phyloP scores from a whole-genome alignment of 2,113 vertebrate species.

The Pao palembangensis region DNA sequence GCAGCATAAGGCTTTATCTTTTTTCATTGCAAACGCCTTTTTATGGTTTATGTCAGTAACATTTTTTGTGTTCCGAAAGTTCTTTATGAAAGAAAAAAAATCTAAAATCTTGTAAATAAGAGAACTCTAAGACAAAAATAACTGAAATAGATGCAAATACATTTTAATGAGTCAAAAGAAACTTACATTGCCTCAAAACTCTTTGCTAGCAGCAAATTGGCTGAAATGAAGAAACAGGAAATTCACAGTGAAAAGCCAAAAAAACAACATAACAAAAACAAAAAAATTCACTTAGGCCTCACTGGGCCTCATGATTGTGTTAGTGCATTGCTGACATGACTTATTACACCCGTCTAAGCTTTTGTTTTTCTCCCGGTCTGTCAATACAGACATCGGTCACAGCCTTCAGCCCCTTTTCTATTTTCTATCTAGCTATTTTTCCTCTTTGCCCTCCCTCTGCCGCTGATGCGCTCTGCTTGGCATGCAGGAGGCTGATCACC shows the following conservation, averaged over 20 bases:
- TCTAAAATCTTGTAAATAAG: neutral
- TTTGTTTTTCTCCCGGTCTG: slow-evolving; percentile 9
- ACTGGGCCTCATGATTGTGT: slow-evolving; percentile 41
- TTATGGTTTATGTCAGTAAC: neutral
- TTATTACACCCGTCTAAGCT: slow-evolving; percentile 24
- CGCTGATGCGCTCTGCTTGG: slow-evolving; percentile 44
- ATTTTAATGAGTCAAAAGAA: slow-evolving; percentile 2
- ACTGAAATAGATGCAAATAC: neutral
- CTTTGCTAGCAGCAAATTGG: too few species aligned
- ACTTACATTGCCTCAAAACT: too few species aligned
- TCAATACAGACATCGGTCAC: slow-evolving; percentile 37
- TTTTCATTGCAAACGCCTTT: neutral
- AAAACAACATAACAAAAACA: slow-evolving; percentile 4
- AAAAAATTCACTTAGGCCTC: slow-evolving; percentile 26
- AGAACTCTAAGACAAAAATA: neutral
- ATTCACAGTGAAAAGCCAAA: neutral
- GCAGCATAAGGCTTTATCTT: slow-evolving; percentile 30
- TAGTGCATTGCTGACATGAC: slow-evolving; percentile 44
- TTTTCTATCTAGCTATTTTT: slow-evolving; percentile 6
- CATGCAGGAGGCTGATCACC: slow-evolving; percentile 47
- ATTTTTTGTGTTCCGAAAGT: slow-evolving; percentile 6
- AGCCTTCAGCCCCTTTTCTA: slow-evolving; percentile 19
- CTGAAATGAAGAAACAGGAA: neutral
- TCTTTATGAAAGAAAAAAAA: neutral
- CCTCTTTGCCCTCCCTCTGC: slow-evolving; percentile 11